Evolutionary conservation across 2,113 vertebrate genomes (phyloP), one percentile per base, ranked within the genome.

Genomic region (Sula dactylatra): DNA sequence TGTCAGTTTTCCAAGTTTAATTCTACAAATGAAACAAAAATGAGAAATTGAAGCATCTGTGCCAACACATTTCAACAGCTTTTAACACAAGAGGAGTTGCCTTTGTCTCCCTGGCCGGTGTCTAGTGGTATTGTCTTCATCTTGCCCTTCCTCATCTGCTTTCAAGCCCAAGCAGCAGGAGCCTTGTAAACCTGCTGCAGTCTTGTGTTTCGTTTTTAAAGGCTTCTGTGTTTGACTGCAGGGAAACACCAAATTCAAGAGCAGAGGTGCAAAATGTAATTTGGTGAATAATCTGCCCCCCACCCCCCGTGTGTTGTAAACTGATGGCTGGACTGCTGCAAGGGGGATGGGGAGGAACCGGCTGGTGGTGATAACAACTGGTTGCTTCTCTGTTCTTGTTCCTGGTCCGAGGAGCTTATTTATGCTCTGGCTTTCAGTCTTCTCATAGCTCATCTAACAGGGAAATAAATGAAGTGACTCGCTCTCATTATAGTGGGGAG

Each of bases 381-480:
- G 16, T 91, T 76, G 70, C 27, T 85, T 80, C 81, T 84, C 66
- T 90, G 16, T 67, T 79, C 64, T 93, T 90, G 36, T 69, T 90
- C 58, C 54, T 80, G 38, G 29, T 83, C 42, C 55, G n/a, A 88
- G 86, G 54, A 62, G 16, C 61, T 89, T 94, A 77, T 66, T 95
- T 90, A 34, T 82, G 31, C 74, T 59, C 54, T 96, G 91, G 36
- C 58, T 94, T 91, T 89, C 31, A n/a, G 38, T 80, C 32, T 80
- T 85, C 58, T 82, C 62, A 31, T 50, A 90, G 88, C 66, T 93
- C 58, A 32, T 73, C 45, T 91, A 59, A 87, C 11, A 18, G 71
- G 40, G 62, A 82, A 96, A 66, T 93, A 97, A 96, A 93, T 29
- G 20, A 96, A 94, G 74, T 70, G 58, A 69, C 74, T 88, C 3